phyloP scores from a whole-genome alignment of 1,140 invertebrate genomes.

The Saxidomus purpurata region DNA sequence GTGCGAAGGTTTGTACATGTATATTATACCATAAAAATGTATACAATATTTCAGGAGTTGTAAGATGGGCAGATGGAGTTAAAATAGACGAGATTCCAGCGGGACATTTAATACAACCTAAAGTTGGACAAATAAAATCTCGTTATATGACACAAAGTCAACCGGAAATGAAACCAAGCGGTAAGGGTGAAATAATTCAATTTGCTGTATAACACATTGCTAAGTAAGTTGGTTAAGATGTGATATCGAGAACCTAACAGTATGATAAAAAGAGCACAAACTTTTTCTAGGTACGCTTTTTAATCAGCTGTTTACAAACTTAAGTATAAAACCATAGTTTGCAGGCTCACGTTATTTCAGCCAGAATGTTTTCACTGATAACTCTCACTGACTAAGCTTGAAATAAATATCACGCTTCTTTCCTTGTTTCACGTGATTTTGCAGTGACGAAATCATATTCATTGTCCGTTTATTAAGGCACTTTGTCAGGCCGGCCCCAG shows the following conservation, averaged over 20 bases:
- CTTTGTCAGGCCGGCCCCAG: too few relatives aligned
- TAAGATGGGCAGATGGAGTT: conserved; percentile 71
- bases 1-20: too few relatives aligned
- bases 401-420: neutral
- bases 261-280: too few relatives aligned
- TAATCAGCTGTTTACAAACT: too few relatives aligned
- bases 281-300: too few relatives aligned
- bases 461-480: too few relatives aligned
- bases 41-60: conserved; percentile 72
- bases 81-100: conserved; percentile 74
- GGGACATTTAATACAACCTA: conserved; percentile 74
- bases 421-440: neutral
- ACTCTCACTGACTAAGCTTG: neutral
- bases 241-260: too few relatives aligned
- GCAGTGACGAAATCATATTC: neutral
- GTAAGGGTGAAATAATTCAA: conserved; percentile 9
- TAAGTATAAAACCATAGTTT: too few relatives aligned
- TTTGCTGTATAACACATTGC: too few relatives aligned
- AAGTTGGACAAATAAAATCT: conserved; percentile 54
- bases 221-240: too few relatives aligned
- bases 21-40: too few relatives aligned
- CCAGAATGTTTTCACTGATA: neutral
- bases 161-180: conserved; percentile 29
- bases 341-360: too few relatives aligned
- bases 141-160: conserved; percentile 38